Conservation (phyloP, 2,113 vertebrate genomes). For the Himantopus leucocephalus region DNA sequence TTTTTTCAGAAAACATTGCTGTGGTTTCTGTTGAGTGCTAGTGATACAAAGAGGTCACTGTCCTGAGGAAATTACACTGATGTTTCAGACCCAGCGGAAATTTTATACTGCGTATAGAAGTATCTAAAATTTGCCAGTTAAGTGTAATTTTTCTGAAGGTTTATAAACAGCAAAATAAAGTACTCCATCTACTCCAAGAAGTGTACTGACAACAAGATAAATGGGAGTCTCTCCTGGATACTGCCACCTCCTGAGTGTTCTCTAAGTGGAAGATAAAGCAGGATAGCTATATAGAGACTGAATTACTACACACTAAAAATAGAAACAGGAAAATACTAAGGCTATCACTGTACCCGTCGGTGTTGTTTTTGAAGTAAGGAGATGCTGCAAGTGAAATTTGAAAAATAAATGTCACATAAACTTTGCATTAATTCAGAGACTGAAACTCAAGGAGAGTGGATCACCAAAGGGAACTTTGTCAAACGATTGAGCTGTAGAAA, state of each 20-base stretch:
- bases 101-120: not conserved
- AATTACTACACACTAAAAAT: not conserved
- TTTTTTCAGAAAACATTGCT: not conserved
- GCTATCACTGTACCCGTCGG: not conserved
- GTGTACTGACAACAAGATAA: conserved; percentile 43
- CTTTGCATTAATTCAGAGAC: not conserved
- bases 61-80: not conserved
- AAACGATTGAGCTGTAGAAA: not conserved
- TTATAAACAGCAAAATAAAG: conserved; percentile 59
- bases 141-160: conserved; percentile 36
- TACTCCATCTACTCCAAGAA: conserved; percentile 48
- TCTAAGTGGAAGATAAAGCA: conserved; percentile 46
- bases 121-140: conserved; percentile 1
- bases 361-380: not conserved
- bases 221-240: conserved; percentile 28
- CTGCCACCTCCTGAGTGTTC: not conserved
- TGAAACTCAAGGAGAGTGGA: not conserved
- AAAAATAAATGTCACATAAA: not conserved
- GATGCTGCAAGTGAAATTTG: not conserved
- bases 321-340: not conserved
- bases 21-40: not conserved
- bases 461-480: not conserved
- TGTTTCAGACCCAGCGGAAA: not conserved
- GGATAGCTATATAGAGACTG: not conserved
- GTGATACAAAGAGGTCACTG: not conserved